Conservation (phyloP, 1,140 invertebrate genomes). For the Telenomus remus region DNA sequence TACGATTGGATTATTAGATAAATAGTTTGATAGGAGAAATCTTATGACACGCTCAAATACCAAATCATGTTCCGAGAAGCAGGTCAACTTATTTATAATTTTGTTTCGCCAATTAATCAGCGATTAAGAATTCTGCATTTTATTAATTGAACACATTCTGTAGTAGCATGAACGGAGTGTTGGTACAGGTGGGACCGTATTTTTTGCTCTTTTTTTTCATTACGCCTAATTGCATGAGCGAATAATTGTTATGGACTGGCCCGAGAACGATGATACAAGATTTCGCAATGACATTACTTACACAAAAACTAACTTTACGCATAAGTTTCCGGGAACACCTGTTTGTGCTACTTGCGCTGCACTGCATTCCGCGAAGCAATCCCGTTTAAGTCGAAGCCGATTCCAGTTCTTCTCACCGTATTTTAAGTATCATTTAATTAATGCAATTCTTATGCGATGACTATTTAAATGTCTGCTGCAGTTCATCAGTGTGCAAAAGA, state of each 20-base stretch:
- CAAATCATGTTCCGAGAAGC: no score
- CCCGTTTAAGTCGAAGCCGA: conserved; percentile 26
- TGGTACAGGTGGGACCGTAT: no score
- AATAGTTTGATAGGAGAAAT: no score
- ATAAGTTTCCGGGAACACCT: conserved; percentile 50
- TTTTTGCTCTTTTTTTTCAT: background rate
- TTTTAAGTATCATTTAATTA: conserved; percentile 32
- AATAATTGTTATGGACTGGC: conserved; percentile 2
- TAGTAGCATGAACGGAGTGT: no score
- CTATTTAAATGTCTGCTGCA: conserved; percentile 11
- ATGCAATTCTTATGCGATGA: conserved; percentile 29
- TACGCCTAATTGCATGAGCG: background rate
- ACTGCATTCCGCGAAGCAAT: conserved; percentile 26
- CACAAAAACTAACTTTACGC: conserved; percentile 34
- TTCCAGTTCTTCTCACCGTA: conserved; percentile 38
- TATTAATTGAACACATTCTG: no score
- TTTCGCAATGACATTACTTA: conserved; percentile 14
- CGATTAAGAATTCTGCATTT: no score
- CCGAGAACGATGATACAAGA: conserved; percentile 3
- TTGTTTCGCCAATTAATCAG: no score
- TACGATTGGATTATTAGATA: no score
- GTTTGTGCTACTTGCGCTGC: conserved; percentile 32
- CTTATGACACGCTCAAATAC: no score
- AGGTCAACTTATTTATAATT: no score
- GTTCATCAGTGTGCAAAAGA: no score